Evolutionary conservation across 2,797 vertebrate species (phyloP), one percentile per base, ranked within the genome.

Genomic region (Lepus townsendii): DNA sequence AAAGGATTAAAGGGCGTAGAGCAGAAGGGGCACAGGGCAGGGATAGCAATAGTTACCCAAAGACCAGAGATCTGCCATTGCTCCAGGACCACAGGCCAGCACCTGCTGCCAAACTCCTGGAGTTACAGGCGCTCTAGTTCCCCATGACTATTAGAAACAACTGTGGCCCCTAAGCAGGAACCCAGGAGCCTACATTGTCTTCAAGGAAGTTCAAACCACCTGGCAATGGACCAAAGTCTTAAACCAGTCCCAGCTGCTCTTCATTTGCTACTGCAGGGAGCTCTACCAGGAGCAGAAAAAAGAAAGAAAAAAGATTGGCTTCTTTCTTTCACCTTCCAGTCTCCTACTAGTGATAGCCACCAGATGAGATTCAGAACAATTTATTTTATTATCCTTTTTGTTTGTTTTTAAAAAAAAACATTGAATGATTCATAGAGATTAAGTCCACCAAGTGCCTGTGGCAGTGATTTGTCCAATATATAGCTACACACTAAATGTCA

Each of bases 401-500:
- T 78, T 91, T 93, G 38, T 52, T 65, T 93, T 93, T 83, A 73
- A 50, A 75, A 65, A 73, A 66, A 71, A 60, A n/a, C 77, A 87
- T 54, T 93, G 91, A 96, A 47, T 47, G 42, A 47, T 93, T 93
- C 80, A 91, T 57, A 75, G 82, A 95, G 50, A 95, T 95, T 83
- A 93, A 90, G 54, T 72, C 26, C 11, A 47, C 65, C 87, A 95
- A 95, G 68, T 66, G n/a, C 89, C 68, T 94, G 80, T 83, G 87
- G 65, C 90, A 79, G 24, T 82, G 65, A 85, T 95, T 91, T 83
- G 24, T n/a, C 35, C 60, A 78, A 72, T 86, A 90, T 60, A 90
- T 4, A 89, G 72, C 95, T 72, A 93, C 6, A 93, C 4, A 85
- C 50, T 68, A 94, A 96, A 95, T 92, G 76, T 83, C 90, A 96